Evolutionary conservation across 2,113 vertebrate species (phyloP).

Genomic region (Onychostoma macrolepis): DNA sequence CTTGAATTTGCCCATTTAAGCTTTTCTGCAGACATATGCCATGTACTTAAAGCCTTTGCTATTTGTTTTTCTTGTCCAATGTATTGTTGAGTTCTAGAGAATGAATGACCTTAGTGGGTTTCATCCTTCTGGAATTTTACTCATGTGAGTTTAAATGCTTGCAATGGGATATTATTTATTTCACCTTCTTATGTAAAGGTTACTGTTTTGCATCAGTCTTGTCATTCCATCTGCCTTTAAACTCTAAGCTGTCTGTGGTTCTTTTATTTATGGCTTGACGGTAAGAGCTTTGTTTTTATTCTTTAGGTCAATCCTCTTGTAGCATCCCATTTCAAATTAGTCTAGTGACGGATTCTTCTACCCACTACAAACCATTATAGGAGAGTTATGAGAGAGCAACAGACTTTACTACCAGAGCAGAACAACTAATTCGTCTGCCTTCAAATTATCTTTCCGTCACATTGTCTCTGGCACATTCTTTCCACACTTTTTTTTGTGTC

Average conservation of each 20-base stretch:
- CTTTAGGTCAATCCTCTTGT: not conserved
- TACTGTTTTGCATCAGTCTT: slow-evolving; percentile 27
- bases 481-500: not conserved
- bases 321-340: slow-evolving; percentile 10
- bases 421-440: slow-evolving; percentile 32
- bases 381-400: slow-evolving; percentile 50
- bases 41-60: not conserved
- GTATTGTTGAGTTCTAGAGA: not conserved
- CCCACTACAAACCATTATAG: slow-evolving; percentile 21
- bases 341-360: slow-evolving; percentile 37
- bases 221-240: slow-evolving; percentile 16
- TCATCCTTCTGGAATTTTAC: not conserved
- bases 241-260: slow-evolving; percentile 30
- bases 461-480: slow-evolving; percentile 3
- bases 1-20: not conserved
- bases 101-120: not conserved
- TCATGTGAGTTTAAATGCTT: not conserved
- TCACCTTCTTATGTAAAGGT: not conserved
- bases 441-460: slow-evolving; percentile 5
- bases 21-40: not conserved
- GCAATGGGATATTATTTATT: slow-evolving; percentile 1
- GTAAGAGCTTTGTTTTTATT: slow-evolving; percentile 3
- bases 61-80: not conserved
- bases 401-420: slow-evolving; percentile 7
- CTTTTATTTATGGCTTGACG: slow-evolving; percentile 36